These are phyloP conservation scores for Argyresthia goedartella DNA, from an alignment of 2,888 invertebrate genomes.

Conservation along the genomic window DNA sequence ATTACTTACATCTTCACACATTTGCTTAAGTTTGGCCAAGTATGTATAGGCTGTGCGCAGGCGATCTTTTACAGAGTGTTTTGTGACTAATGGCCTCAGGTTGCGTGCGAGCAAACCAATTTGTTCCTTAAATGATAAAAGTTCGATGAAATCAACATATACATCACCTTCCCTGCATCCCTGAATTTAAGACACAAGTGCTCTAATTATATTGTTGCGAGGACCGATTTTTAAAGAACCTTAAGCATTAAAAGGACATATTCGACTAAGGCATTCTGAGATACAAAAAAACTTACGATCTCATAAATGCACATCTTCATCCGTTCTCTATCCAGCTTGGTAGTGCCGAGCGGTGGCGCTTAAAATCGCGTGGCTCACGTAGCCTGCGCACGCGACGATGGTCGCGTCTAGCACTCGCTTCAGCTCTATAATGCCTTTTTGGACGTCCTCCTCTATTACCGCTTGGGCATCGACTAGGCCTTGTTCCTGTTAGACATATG, in stretches of 20 bases:
- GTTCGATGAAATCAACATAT: too few relatives aligned
- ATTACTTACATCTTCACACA: conserved; percentile 85
- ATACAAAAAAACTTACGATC: conserved; percentile 78
- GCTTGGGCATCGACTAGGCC: conserved; percentile 33
- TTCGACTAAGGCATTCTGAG: too few relatives aligned
- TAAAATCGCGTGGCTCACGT: conserved; percentile 34
- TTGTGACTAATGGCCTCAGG: conserved; percentile 83
- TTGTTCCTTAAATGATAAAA: conserved; percentile 71
- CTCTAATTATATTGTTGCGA: too few relatives aligned
- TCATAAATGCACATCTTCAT: conserved; percentile 84
- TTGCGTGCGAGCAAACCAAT: conserved; percentile 78
- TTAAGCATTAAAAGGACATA: too few relatives aligned
- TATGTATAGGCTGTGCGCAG: conserved; percentile 81
- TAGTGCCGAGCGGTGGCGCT: conserved; percentile 78
- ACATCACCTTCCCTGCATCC: too few relatives aligned
- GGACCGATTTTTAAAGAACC: too few relatives aligned
- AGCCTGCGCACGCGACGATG: conserved; percentile 33
- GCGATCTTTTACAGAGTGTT: conserved; percentile 84
- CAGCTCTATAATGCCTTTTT: conserved; percentile 25
- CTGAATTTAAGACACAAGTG: too few relatives aligned
- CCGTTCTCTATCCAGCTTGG: conserved; percentile 87
- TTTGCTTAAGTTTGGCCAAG: conserved; percentile 78
- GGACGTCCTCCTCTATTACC: conserved; percentile 26
- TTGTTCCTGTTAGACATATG: conserved; percentile 36
- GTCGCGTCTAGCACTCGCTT: conserved; percentile 35